Conservation (phyloP, 2,888 invertebrate species). For the Argynnis bischoffii region DNA sequence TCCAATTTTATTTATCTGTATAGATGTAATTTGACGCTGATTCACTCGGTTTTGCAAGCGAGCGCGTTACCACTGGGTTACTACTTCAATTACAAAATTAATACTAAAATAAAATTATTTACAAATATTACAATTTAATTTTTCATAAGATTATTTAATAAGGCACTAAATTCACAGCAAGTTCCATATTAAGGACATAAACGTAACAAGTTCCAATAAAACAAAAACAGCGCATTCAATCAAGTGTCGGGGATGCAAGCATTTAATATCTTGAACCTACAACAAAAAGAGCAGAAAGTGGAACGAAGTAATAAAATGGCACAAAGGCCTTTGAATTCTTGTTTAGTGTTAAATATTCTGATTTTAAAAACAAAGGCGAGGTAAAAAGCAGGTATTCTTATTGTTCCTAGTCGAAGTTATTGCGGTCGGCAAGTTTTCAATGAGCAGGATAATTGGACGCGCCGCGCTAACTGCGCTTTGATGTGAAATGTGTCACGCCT, state of each 20-base stretch:
- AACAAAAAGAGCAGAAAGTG: conserved; percentile 29
- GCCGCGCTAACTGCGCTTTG: conserved; percentile 33
- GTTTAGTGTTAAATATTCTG: conserved; percentile 40
- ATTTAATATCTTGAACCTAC: conserved; percentile 33
- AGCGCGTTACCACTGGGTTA: too few species aligned
- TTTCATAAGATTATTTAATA: too few species aligned
- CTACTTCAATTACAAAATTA: too few species aligned
- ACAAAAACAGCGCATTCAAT: conserved; percentile 15
- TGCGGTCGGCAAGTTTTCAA: conserved; percentile 38
- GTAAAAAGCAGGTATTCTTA: conserved; percentile 31
- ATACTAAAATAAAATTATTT: too few species aligned
- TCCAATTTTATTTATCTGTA: too few species aligned
- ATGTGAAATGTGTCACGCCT: conserved; percentile 31
- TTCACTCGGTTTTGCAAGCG: too few species aligned
- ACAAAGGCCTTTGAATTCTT: conserved; percentile 40
- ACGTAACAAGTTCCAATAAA: conserved; percentile 6
- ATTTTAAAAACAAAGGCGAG: conserved; percentile 32
- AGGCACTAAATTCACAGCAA: too few species aligned
- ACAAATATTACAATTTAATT: too few species aligned
- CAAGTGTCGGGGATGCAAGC: conserved; percentile 19
- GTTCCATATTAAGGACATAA: too few species aligned
- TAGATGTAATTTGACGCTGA: too few species aligned
- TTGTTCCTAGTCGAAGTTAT: conserved; percentile 34
- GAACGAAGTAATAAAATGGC: conserved; percentile 36
- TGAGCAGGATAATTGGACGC: conserved; percentile 36